These are phyloP conservation scores for Premnoplex brunnescens DNA, from an alignment of 2,797 vertebrate species.

Conservation along the genomic window DNA sequence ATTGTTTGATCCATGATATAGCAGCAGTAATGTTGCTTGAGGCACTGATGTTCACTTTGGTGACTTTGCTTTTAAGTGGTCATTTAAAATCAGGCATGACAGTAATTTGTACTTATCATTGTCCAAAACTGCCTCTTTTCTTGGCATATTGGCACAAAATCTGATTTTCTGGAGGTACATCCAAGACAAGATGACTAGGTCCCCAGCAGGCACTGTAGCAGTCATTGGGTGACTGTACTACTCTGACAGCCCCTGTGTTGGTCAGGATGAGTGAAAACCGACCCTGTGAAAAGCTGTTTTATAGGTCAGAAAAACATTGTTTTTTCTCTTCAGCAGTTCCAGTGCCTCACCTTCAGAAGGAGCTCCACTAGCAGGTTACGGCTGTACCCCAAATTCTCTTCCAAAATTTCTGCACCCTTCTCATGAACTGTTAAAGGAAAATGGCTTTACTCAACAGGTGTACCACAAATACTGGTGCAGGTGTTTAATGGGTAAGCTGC, in stretches of 20 bases:
- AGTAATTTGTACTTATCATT: not conserved
- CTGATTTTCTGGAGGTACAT: not conserved
- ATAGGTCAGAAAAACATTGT: not conserved
- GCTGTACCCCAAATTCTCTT: slow-evolving; percentile 88
- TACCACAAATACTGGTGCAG: slow-evolving; percentile 92
- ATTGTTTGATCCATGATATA: fast-evolving
- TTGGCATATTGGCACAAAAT: not conserved
- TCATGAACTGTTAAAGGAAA: slow-evolving; percentile 90
- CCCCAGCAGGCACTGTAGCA: no score
- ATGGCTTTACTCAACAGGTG: slow-evolving; percentile 94
- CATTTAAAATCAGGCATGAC: not conserved
- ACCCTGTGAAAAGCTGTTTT: not conserved
- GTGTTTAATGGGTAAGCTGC: slow-evolving; percentile 85
- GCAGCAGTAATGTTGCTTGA: not conserved
- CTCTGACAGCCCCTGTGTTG: not conserved
- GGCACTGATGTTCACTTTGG: not conserved
- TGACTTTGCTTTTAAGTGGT: not conserved
- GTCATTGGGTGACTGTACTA: not conserved
- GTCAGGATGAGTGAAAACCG: not conserved
- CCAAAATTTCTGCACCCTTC: slow-evolving; percentile 95
- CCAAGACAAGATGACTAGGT: not conserved
- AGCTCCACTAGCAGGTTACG: slow-evolving; percentile 74
- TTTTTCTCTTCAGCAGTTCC: slow-evolving; percentile 81
- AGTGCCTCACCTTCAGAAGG: slow-evolving; percentile 89
- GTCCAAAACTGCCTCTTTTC: not conserved